A percentile compares a stretch with the other conserved stretches of the same genome.
phyloP scores from a whole-genome alignment of 2,113 vertebrate species.

The Nothoprocta perdicaria region DNA sequence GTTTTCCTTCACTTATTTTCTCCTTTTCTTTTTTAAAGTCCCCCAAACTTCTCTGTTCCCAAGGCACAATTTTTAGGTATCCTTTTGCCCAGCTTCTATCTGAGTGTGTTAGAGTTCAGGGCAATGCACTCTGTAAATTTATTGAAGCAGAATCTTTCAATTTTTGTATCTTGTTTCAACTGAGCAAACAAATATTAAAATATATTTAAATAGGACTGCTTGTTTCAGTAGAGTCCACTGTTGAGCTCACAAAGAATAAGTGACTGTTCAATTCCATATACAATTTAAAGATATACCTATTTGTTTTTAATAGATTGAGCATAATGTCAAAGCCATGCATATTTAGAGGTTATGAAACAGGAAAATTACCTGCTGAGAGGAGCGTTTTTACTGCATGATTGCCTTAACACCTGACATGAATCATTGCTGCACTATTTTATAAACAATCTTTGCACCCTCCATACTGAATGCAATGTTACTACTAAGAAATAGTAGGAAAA shows the following conservation, averaged over 20 bases:
- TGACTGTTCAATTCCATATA: background rate
- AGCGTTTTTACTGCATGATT: background rate
- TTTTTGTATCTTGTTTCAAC: background rate
- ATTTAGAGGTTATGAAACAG: background rate
- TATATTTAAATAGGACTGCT: background rate
- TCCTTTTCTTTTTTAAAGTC: background rate
- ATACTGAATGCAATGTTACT: background rate
- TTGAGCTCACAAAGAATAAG: background rate
- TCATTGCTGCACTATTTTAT: background rate
- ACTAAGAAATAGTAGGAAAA: background rate
- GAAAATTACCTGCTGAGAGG: background rate
- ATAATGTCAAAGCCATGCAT: too few relatives aligned
- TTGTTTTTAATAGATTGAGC: background rate
- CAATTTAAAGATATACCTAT: background rate
- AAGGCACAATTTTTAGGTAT: background rate
- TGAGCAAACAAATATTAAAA: background rate
- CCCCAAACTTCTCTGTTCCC: background rate
- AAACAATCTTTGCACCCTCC: fast-evolving
- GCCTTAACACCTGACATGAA: background rate
- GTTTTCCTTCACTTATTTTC: background rate
- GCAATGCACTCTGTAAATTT: background rate
- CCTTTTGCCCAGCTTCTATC: background rate
- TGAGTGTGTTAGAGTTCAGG: background rate
- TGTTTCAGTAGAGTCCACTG: background rate
- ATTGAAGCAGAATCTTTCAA: background rate